phyloP scores from a whole-genome alignment of 2,113 vertebrate genomes.

The Mandrillus leucophaeus region DNA sequence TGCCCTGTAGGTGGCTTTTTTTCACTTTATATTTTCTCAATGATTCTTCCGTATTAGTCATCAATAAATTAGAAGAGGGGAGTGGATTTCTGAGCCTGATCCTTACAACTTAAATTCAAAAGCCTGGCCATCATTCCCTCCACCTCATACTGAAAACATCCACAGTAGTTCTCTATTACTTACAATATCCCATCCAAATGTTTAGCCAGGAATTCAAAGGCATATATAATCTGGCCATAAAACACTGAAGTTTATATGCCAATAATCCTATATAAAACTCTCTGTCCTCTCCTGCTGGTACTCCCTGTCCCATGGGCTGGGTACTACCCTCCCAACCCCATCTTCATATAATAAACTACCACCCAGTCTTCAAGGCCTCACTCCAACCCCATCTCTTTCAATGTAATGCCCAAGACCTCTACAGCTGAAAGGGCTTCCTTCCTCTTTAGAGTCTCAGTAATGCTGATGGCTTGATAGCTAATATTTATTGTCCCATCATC shows the following conservation, averaged over 20 bases:
- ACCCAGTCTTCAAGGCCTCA: not conserved
- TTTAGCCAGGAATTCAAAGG: not conserved
- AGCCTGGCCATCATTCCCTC: not conserved
- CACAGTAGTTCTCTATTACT: not conserved
- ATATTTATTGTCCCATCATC: not conserved
- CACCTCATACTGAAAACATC: not conserved
- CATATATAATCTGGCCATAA: not conserved
- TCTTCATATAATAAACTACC: not conserved
- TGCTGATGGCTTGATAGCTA: not conserved
- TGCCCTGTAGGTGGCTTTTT: not conserved
- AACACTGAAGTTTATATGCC: not conserved
- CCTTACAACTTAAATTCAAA: not conserved
- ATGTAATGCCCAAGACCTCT: not conserved
- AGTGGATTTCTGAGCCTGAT: not conserved
- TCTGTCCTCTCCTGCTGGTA: not conserved
- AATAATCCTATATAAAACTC: not conserved
- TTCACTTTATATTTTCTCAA: not conserved
- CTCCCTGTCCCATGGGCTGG: too few species aligned
- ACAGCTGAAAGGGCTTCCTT: not conserved
- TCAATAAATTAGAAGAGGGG: not conserved
- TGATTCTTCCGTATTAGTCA: not conserved
- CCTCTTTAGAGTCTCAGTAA: not conserved
- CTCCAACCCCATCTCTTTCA: not conserved
- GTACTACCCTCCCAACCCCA: not conserved
- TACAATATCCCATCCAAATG: not conserved